Conservation (phyloP, 2,113 vertebrate genomes). For the Microcebus lehilahytsara region DNA sequence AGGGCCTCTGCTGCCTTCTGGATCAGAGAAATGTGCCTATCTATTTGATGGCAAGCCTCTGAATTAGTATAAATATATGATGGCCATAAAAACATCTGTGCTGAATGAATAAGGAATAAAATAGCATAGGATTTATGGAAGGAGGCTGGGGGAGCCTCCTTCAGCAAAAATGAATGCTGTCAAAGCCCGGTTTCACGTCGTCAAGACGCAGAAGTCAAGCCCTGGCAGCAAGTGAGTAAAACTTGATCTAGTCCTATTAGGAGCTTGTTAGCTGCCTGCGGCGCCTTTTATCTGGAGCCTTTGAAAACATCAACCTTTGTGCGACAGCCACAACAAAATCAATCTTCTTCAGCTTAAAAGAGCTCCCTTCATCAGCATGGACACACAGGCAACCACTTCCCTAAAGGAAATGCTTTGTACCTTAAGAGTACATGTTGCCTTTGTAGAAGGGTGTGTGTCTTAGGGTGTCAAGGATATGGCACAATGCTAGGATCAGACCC, state of each 20-base stretch:
- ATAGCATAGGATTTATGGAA: neutral
- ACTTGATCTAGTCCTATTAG: neutral
- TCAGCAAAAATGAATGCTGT: neutral
- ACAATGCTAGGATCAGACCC: neutral
- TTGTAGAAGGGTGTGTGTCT: neutral
- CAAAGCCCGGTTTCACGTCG: constrained; percentile 11
- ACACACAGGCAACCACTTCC: neutral
- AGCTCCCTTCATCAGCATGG: neutral
- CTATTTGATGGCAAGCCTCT: constrained; percentile 25
- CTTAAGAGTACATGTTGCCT: neutral
- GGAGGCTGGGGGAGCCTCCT: neutral
- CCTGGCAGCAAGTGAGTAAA: neutral
- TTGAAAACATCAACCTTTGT: constrained; percentile 44
- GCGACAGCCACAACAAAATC: constrained; percentile 34
- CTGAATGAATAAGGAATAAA: constrained; percentile 44
- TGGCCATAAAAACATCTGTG: constrained; percentile 12
- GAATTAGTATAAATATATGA: neutral
- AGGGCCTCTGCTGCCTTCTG: neutral
- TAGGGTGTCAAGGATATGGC: neutral
- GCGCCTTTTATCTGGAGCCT: neutral
- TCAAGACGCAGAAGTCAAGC: neutral
- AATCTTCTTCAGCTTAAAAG: constrained; percentile 61
- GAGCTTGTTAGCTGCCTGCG: neutral
- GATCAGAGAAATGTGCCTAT: neutral
- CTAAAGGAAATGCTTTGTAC: neutral